Evolutionary conservation across 2,888 invertebrate species (phyloP).

Genomic region (Scrobipalpa costella): DNA sequence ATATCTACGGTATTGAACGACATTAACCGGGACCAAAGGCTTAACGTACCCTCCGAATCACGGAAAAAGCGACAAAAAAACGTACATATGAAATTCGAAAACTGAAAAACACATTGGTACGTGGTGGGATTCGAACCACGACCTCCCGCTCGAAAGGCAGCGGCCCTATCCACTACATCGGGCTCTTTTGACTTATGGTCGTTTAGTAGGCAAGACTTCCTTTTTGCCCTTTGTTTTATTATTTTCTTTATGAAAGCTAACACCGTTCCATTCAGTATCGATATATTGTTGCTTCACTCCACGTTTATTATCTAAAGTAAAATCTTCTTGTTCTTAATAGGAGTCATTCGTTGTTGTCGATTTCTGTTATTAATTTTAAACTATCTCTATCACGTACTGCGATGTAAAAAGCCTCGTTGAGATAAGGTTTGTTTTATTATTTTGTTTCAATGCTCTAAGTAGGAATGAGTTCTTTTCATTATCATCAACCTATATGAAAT

Average conservation of each 20-base stretch:
- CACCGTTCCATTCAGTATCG: background rate
- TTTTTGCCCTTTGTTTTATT: background rate
- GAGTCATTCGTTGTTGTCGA: background rate
- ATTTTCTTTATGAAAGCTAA: background rate
- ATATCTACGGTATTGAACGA: no score
- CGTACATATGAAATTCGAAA: no score
- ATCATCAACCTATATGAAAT: no score
- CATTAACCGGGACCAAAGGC: no score
- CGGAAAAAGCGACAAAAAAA: no score
- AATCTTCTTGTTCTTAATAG: conserved; percentile 13
- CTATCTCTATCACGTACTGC: background rate
- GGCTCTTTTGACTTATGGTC: no score
- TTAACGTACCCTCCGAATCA: no score
- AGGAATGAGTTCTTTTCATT: background rate
- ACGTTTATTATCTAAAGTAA: background rate
- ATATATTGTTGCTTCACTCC: background rate
- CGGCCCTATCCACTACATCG: no score
- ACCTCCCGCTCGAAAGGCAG: no score
- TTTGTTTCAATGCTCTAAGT: background rate
- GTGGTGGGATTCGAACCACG: no score
- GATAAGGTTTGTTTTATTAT: background rate
- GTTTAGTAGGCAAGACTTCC: background rate
- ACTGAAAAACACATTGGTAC: no score
- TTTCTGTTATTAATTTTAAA: conserved; percentile 9
- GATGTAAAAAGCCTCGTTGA: background rate